Conservation (phyloP, 2,888 invertebrate species). For the Syritta pipiens region DNA sequence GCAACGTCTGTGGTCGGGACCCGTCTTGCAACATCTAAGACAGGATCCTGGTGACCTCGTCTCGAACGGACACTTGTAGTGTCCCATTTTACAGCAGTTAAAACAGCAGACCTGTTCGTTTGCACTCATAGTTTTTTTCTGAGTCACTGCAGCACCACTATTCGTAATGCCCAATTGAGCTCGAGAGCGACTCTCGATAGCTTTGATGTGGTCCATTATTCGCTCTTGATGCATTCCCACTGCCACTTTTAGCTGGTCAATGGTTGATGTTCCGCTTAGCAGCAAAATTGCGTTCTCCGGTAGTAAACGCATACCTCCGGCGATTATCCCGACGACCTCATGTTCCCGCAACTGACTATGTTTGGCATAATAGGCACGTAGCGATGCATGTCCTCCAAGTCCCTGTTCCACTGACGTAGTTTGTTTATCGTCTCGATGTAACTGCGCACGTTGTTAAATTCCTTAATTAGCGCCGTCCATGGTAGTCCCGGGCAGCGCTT, state of each 20-base stretch:
- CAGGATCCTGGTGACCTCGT: constrained; percentile 3
- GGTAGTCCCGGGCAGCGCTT: not conserved
- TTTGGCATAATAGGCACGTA: constrained; percentile 8
- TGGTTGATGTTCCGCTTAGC: constrained; percentile 12
- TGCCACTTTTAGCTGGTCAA: constrained; percentile 3
- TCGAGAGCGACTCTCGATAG: not conserved
- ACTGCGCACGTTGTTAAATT: constrained; percentile 11
- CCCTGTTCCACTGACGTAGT: constrained; percentile 2
- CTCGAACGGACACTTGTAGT: constrained; percentile 17
- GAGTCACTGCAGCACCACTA: not conserved
- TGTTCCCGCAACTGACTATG: constrained; percentile 2
- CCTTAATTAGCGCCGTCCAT: not conserved
- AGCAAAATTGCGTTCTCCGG: constrained; percentile 10
- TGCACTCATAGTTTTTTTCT: not conserved
- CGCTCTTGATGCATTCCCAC: constrained; percentile 15
- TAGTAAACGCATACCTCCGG: constrained; percentile 6
- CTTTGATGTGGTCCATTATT: constrained; percentile 10
- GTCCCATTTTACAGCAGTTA: constrained; percentile 10
- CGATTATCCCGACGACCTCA: not conserved
- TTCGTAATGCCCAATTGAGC: not conserved
- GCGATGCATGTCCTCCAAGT: constrained; percentile 3
- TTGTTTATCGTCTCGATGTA: constrained; percentile 14
- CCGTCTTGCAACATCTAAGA: not conserved
- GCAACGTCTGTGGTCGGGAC: constrained; percentile 14
- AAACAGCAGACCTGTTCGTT: constrained; percentile 9